Percentiles rank a stretch among this genome's conserved stretches.
These are phyloP conservation scores for Cartodere bifasciata DNA, from an alignment of 2,888 invertebrate species.

Conservation along the genomic window DNA sequence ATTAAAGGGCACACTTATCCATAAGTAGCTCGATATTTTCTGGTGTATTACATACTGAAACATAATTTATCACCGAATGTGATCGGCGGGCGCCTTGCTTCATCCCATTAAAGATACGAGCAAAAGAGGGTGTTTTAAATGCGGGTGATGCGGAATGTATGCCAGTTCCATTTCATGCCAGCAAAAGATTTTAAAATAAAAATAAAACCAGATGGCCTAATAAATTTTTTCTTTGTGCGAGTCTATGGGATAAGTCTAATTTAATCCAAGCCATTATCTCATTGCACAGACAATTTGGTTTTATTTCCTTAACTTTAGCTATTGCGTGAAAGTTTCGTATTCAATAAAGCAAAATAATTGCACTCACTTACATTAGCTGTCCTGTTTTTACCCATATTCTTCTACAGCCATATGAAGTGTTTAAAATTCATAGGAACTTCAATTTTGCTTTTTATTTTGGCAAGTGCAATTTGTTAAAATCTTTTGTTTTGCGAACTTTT, in stretches of 20 bases:
- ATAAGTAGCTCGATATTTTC: too few relatives aligned
- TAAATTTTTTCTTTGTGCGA: conserved; percentile 27
- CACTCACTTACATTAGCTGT: conserved; percentile 23
- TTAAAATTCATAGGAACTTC: background rate
- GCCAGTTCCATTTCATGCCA: background rate
- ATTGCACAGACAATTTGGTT: conserved; percentile 30
- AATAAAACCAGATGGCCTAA: conserved; percentile 31
- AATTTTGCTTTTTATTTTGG: too few relatives aligned
- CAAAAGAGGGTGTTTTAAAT: too few relatives aligned
- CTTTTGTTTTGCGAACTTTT: too few relatives aligned
- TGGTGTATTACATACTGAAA: too few relatives aligned
- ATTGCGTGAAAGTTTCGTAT: conserved; percentile 24
- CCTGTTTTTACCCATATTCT: conserved; percentile 12
- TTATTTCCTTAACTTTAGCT: conserved; percentile 27
- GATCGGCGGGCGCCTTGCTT: too few relatives aligned
- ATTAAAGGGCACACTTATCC: too few relatives aligned
- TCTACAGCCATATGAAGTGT: too few relatives aligned
- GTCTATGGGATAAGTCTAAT: conserved; percentile 28
- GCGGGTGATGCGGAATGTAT: conserved; percentile 13
- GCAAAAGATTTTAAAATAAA: conserved; percentile 22
- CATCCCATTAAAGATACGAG: too few relatives aligned
- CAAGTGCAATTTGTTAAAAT: too few relatives aligned
- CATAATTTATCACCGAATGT: too few relatives aligned
- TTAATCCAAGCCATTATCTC: conserved; percentile 31
- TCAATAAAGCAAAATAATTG: conserved; percentile 25